These are phyloP conservation scores for Steinernema carpocapsae DNA, from an alignment of 2,888 invertebrate genomes.

Conservation along the genomic window DNA sequence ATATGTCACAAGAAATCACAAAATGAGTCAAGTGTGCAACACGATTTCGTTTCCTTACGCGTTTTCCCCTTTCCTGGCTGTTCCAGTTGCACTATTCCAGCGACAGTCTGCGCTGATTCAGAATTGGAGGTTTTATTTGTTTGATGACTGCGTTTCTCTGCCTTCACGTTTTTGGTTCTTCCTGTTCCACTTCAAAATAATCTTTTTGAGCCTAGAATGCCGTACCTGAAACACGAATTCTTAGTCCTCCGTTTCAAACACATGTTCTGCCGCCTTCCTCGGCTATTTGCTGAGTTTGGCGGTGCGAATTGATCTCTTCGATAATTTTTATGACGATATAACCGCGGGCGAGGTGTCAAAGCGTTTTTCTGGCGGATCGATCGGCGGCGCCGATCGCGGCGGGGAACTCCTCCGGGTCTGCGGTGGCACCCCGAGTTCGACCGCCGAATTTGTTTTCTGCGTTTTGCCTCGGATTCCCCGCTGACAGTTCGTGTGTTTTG, in stretches of 20 bases:
- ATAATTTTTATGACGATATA: conserved; percentile 31
- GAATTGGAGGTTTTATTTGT: too few species aligned
- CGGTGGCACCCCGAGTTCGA: conserved; percentile 24
- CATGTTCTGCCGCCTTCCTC: background rate
- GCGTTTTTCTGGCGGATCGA: conserved; percentile 29
- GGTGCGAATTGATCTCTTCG: conserved; percentile 33
- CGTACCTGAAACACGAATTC: background rate
- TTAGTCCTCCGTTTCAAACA: background rate
- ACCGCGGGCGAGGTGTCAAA: background rate
- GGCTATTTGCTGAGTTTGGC: background rate
- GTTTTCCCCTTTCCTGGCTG: too few species aligned
- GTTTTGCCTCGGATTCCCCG: background rate
- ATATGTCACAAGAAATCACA: too few species aligned
- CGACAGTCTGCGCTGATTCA: too few species aligned
- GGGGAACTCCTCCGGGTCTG: background rate
- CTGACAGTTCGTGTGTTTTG: conserved; percentile 9
- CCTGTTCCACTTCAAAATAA: too few species aligned
- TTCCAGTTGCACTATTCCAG: too few species aligned
- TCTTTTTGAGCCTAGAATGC: too few species aligned
- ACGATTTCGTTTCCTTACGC: too few species aligned
- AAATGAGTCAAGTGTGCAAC: too few species aligned
- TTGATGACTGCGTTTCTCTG: too few species aligned
- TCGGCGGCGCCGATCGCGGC: conserved; percentile 5
- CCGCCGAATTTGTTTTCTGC: conserved; percentile 27
- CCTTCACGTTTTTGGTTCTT: too few species aligned